These are phyloP conservation scores for Eretmochelys imbricata DNA, from an alignment of 2,113 vertebrate species.

Conservation along the genomic window DNA sequence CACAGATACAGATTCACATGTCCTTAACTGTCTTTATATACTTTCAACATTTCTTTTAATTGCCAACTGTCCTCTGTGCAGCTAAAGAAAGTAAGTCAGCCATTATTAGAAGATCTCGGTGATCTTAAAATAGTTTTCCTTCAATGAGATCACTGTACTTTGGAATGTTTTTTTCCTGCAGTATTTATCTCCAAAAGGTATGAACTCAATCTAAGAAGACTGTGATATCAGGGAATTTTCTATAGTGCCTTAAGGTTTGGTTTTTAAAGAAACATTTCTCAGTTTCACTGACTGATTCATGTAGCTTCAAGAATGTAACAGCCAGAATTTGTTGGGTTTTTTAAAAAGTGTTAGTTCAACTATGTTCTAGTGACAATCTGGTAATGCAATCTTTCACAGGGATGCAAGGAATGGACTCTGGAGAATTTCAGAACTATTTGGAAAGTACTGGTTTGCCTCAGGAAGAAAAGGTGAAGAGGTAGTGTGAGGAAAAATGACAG, in stretches of 20 bases:
- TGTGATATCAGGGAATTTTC: not conserved
- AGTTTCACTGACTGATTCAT: not conserved
- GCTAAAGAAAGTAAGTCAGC: not conserved
- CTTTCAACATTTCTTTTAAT: not conserved
- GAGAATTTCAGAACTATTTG: not conserved
- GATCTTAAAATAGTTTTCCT: not conserved
- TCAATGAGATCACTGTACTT: not conserved
- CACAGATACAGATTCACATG: not conserved
- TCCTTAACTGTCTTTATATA: not conserved
- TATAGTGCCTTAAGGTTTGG: not conserved
- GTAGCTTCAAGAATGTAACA: not conserved
- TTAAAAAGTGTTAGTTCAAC: not conserved
- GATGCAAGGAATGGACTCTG: not conserved
- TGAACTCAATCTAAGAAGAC: not conserved
- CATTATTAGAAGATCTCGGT: not conserved
- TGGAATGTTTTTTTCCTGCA: not conserved
- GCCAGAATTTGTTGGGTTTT: not conserved
- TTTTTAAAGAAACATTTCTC: not conserved
- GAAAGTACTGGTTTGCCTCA: not conserved
- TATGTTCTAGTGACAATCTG: too few species aligned
- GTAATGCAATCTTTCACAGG: not conserved
- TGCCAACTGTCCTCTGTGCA: not conserved
- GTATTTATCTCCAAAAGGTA: not conserved
- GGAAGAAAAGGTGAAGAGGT: not conserved
- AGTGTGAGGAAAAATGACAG: not conserved